Evolutionary conservation across 2,888 invertebrate genomes (phyloP), one percentile per base, ranked within the genome.

Genomic region (Microplitis manilae): DNA sequence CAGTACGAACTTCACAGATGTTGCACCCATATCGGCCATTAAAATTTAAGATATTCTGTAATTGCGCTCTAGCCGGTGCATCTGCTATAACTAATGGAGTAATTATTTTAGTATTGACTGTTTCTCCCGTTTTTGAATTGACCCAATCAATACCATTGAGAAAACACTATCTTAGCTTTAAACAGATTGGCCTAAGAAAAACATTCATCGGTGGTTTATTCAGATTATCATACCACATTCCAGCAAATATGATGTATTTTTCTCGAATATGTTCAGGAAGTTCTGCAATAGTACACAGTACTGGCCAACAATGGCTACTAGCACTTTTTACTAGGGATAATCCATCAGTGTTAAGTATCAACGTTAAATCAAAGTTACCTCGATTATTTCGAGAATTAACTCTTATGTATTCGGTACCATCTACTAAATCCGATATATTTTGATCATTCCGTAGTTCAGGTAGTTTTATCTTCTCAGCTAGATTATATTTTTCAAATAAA

Each of bases 341-440:
- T 5, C 78, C 79, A 69, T 80, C 79, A 4, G 73, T 79, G 65
- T 77, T 80, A 6, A 80, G 61, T 61, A 80, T 78, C 2, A 79
- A 59, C 5, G 75, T 79, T 2, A 79, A 39, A 41, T 78, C 78
- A 41, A 70, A 79, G 30, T 20, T 20, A n/a, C 41, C 9, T 73
- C 67, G 61, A 40, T 75, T 6, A 13, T n/a, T 38, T 17, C 67
- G 73, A 39, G 73, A 65, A 75, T 79, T 80, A 4, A 79, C 76
- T 75, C 77, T 64, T 7, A 76, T 76, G 68, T 78, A 80, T 39
- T 80, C 78, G 1, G 70, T 72, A 1, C 79, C 76, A 75, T 79
- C 76, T 1, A 67, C 78, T 6, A 79, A 73, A 59, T 79, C 72
- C 17, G 60, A 38, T 9, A 64, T 64, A 73, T 69, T 77, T 41